Base-by-base conservation (phyloP, 2,113 vertebrate genomes). In the Paradoxurus hermaphroditus region DNA sequence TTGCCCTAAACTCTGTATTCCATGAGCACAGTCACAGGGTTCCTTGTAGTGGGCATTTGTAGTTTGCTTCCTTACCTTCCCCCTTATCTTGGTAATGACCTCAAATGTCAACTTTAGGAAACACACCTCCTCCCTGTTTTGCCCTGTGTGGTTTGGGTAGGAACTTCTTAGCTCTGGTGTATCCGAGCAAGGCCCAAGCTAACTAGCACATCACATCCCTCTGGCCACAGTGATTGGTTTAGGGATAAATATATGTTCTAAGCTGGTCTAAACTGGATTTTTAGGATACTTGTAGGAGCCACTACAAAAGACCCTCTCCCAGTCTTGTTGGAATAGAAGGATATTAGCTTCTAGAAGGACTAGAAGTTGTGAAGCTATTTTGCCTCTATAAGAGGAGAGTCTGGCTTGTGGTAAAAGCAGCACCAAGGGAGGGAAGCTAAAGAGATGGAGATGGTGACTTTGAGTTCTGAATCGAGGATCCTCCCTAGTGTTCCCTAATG, bases 71-170 rank as follows among this genome's bases (percentile, higher is more conserved):
- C 63, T 88, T 88, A 51, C 34, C 34, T 88, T 82, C 36, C 21
- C 65, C 8, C 18, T 67, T 62, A 87, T 68, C 75, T 94, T 27
- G 25, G 59, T 31, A 67, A 12, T 91, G 21, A 59, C 29, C 5
- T 88, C 84, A 94, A 7, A 75, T 59, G 19, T 83, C 67, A 39
- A 27, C 82, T 95, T 94, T 82, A 65, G 67, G 56, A 94, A 91
- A 56, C 46, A 49, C 7, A 53, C 29, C 15, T 91, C 23, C 70
- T 23, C 44, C 19, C 31, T 91, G 1, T 44, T 88, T 91, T 94
- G 51, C 25, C n/a, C n/a, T 21, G 9, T 95, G 59, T 77, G 67
- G 83, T 87, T 96, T 94, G 88, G 15, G 11, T 83, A 49, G 59
- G 39, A 92, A 92, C 62, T 70, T 90, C 70, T 90, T 88, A 68